Base-by-base conservation (phyloP, 2,797 vertebrate species). In the Periophthalmus magnuspinnatus region DNA sequence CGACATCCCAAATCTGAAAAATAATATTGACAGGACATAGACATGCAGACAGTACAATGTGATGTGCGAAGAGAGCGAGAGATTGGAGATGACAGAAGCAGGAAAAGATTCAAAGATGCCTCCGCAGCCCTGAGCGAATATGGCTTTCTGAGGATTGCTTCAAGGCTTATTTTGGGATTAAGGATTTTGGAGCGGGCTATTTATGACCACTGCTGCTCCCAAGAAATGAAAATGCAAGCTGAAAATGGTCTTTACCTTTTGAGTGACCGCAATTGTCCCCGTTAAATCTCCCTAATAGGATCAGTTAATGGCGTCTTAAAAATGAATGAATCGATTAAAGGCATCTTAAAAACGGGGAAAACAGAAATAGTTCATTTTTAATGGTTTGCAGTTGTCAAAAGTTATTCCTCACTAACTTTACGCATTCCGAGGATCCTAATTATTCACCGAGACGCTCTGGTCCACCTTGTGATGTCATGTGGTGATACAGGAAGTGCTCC, bases 91-190 rank as follows among this genome's bases (percentile, higher is more conserved):
- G 70, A 70, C 65, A 72, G 58, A 60, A 41, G 58, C 54, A 70
- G 63, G 65, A 62, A 54, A 66, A 54, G 64, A 66, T 45, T 28
- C 19, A 70, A 60, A 67, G 48, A 66, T 65, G 69, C 48, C 11
- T 22, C 1, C 59, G 68, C 58, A 68, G 70, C 65, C 65, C 65
- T 71, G 8, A 75, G 62, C 36, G 74, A 73, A 47, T 59, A 21
- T 63, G 52, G 65, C 21, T 75, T 77, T 72, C 61, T 66, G 41
- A 45, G 41, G 41, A 45, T 45, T 38, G 22, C 62, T 64, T 55
- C 34, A 38, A 32, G 59, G 19, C 6, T 22, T 75, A 65, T 72
- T 78, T 81, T 74, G 69, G 61, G 70, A 77, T 41, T 36, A 24
- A 67, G 62, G 57, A 54, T 13, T 72, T 68, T n/a, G 58, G 65